These are phyloP conservation scores for Orchesella cincta DNA, from an alignment of 1,140 invertebrate species.

Conservation along the genomic window DNA sequence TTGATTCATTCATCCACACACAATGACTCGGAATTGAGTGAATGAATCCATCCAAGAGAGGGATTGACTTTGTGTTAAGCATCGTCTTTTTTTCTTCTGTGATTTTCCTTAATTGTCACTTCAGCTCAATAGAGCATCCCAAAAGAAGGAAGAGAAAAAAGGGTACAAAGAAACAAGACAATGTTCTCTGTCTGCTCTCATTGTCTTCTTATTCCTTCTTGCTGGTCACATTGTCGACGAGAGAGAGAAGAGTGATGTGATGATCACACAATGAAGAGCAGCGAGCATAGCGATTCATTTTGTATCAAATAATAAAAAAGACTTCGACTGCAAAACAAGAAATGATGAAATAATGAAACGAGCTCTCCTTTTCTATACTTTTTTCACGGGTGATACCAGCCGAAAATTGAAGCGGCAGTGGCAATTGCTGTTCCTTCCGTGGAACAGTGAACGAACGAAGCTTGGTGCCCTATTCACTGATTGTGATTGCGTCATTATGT, in stretches of 20 bases:
- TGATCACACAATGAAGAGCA: neutral
- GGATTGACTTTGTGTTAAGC: neutral
- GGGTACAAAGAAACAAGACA: neutral
- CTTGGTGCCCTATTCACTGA: no score
- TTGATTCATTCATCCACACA: neutral
- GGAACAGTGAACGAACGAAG: no score
- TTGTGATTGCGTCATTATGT: no score
- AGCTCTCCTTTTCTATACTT: no score
- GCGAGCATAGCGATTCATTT: no score
- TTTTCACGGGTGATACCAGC: no score
- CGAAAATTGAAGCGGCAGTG: no score
- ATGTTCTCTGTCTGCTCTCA: neutral
- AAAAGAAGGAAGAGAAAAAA: neutral
- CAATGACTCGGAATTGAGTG: neutral
- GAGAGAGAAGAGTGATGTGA: no score
- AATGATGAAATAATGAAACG: no score
- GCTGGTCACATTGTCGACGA: neutral
- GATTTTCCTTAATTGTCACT: conserved; percentile 16
- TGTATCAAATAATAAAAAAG: no score
- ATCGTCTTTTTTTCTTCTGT: neutral
- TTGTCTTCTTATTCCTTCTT: neutral
- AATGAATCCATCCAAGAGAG: neutral
- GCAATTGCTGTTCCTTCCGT: no score
- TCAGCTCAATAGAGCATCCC: neutral
- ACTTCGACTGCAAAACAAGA: no score